Evolutionary conservation across 2,113 vertebrate genomes (phyloP).

Genomic region (Chamaetylas fuelleborni): DNA sequence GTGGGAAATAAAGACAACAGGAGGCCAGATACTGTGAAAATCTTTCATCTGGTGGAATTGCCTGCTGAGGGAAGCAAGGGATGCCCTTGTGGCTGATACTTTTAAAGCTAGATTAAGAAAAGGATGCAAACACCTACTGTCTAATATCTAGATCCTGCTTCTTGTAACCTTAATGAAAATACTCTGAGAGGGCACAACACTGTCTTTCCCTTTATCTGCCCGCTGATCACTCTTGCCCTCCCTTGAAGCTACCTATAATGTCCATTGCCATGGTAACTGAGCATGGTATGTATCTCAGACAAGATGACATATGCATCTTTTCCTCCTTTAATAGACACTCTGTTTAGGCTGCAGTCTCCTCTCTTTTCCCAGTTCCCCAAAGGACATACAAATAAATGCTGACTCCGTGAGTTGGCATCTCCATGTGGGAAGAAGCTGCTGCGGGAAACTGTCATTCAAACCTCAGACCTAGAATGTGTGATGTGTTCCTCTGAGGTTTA

Average conservation of each 20-base stretch:
- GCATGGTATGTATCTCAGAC: conserved; percentile 12
- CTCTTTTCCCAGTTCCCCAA: not conserved
- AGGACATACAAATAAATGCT: rapidly evolving
- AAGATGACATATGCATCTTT: conserved; percentile 33
- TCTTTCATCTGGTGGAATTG: not conserved
- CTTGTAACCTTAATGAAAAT: conserved; percentile 24
- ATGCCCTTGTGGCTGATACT: not conserved
- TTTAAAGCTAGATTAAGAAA: not conserved
- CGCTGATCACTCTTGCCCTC: conserved; percentile 29
- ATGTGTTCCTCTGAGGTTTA: not conserved
- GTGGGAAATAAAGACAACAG: conserved; percentile 7
- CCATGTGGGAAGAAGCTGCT: not conserved
- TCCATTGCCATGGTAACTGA: conserved; percentile 45
- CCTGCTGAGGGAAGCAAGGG: not conserved
- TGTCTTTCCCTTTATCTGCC: not conserved
- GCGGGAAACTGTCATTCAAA: not conserved
- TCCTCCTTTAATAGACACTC: conserved; percentile 6
- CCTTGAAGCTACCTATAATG: conserved; percentile 36
- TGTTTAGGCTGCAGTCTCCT: not conserved
- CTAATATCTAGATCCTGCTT: not conserved
- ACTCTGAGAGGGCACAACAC: not conserved
- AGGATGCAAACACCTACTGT: not conserved
- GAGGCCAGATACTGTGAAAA: not conserved
- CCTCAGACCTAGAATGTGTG: not conserved
- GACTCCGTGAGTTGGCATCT: not conserved